Evolutionary conservation across 1,140 invertebrate genomes (phyloP).

Genomic region (Dendrolimus punctatus): DNA sequence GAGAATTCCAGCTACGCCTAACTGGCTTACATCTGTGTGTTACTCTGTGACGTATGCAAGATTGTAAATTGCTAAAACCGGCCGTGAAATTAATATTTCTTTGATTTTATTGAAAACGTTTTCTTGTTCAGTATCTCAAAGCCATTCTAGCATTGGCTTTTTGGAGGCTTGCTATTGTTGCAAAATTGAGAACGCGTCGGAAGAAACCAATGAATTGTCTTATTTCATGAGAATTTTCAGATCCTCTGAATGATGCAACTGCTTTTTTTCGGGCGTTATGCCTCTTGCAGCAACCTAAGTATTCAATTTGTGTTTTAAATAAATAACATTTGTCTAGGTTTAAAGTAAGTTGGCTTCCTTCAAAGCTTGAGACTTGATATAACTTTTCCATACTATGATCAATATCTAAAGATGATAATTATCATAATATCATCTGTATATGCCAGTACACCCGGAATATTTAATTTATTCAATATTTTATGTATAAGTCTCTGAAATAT

Average conservation of each 20-base stretch:
- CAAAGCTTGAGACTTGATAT: neutral
- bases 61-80: constrained; percentile 7
- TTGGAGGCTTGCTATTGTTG: no score
- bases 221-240: constrained; percentile 11
- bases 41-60: neutral
- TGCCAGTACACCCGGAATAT: constrained; percentile 6
- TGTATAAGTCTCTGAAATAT: constrained; percentile 21
- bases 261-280: constrained; percentile 11
- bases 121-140: neutral
- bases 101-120: neutral
- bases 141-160: neutral
- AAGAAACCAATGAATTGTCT: constrained; percentile 12
- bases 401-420: constrained; percentile 2
- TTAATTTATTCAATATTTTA: constrained; percentile 12
- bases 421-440: constrained; percentile 12
- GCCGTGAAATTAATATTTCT: neutral
- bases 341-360: constrained; percentile 1
- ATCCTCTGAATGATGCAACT: constrained; percentile 3
- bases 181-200: no score
- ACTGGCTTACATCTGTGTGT: constrained; percentile 6
- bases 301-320: constrained; percentile 15
- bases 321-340: constrained; percentile 19
- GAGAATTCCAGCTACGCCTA: constrained; percentile 4
- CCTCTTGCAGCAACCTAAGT: constrained; percentile 11
- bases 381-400: neutral